A percentile compares a stretch with the other conserved stretches of the same genome.
Conservation (phyloP, 2,888 invertebrate genomes). For the Hemaris fuciformis region DNA sequence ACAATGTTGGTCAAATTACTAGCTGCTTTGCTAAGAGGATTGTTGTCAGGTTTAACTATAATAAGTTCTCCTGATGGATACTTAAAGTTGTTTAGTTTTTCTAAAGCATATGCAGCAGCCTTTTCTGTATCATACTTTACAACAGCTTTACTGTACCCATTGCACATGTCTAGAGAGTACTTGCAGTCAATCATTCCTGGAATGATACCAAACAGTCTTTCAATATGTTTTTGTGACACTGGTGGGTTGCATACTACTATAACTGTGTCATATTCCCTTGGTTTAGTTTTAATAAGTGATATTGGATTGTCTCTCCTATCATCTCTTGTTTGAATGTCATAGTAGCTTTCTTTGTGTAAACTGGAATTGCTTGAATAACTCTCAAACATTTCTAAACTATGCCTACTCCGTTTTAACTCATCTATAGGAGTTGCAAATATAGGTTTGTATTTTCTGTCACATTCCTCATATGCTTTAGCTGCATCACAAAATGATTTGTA, state of each 20-base stretch:
- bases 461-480: slow-evolving; percentile 93
- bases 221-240: slow-evolving; percentile 88
- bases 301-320: slow-evolving; percentile 33
- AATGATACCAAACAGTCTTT: slow-evolving; percentile 92
- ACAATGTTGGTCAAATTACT: slow-evolving; percentile 62
- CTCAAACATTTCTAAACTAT: slow-evolving; percentile 45
- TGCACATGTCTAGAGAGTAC: slow-evolving; percentile 73
- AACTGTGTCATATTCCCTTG: slow-evolving; percentile 83
- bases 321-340: slow-evolving; percentile 27
- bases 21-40: slow-evolving; percentile 61
- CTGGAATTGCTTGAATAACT: slow-evolving; percentile 35
- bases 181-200: slow-evolving; percentile 81
- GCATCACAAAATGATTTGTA: slow-evolving; percentile 90
- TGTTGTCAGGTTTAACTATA: slow-evolving; percentile 85
- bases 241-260: slow-evolving; percentile 87
- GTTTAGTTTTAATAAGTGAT: slow-evolving; percentile 41
- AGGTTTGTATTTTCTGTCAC: slow-evolving; percentile 91
- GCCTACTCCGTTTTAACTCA: slow-evolving; percentile 61
- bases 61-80: slow-evolving; percentile 94
- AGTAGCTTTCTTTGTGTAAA: slow-evolving; percentile 33
- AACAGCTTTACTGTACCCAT: slow-evolving; percentile 63
- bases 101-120: slow-evolving; percentile 84
- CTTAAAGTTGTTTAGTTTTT: slow-evolving; percentile 94
- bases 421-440: slow-evolving; percentile 94
- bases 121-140: slow-evolving; percentile 63